phyloP scores from a whole-genome alignment of 2,797 vertebrate genomes.

The Enoplosus armatus region DNA sequence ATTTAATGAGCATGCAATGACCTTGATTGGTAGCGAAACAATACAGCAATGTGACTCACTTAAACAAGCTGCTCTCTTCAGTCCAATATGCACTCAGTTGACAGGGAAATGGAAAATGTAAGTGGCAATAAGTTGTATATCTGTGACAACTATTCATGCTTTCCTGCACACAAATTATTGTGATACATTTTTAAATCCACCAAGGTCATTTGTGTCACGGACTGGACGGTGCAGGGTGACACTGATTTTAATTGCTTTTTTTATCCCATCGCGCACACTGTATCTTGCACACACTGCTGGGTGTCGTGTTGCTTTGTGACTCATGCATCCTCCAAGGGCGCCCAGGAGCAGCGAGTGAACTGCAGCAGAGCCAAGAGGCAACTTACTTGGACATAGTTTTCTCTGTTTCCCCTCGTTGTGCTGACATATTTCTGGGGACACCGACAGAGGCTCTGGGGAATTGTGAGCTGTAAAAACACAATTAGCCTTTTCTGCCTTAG shows the following conservation, averaged over 20 bases:
- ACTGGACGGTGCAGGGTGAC: constrained; percentile 39
- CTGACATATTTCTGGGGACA: constrained; percentile 35
- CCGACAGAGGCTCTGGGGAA: constrained; percentile 18
- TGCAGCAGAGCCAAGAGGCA: constrained; percentile 40
- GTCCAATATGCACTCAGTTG: constrained; percentile 3
- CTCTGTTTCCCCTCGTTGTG: constrained; percentile 6
- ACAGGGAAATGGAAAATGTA: constrained; percentile 1
- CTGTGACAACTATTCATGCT: constrained; percentile 21
- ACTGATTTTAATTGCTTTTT: constrained; percentile 74
- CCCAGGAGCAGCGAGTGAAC: constrained; percentile 44
- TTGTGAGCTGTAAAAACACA: constrained; percentile 39
- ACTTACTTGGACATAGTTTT: constrained; percentile 45
- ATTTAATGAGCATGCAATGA: constrained; percentile 62
- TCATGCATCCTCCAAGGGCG: constrained; percentile 57
- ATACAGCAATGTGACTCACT: constrained; percentile 41
- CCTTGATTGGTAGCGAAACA: constrained; percentile 64
- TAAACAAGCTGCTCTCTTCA: neutral
- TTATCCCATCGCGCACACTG: constrained; percentile 44
- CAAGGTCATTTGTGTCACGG: constrained; percentile 65
- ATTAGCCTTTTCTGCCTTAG: constrained; percentile 32
- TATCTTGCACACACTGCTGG: constrained; percentile 46
- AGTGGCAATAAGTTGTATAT: constrained; percentile 19
- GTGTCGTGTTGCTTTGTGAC: constrained; percentile 68
- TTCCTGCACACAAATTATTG: constrained; percentile 31
- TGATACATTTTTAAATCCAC: constrained; percentile 54